A percentile compares a stretch with the other conserved stretches of the same genome.
Conservation (phyloP, 2,113 vertebrate species). For the Pantherophis guttatus region DNA sequence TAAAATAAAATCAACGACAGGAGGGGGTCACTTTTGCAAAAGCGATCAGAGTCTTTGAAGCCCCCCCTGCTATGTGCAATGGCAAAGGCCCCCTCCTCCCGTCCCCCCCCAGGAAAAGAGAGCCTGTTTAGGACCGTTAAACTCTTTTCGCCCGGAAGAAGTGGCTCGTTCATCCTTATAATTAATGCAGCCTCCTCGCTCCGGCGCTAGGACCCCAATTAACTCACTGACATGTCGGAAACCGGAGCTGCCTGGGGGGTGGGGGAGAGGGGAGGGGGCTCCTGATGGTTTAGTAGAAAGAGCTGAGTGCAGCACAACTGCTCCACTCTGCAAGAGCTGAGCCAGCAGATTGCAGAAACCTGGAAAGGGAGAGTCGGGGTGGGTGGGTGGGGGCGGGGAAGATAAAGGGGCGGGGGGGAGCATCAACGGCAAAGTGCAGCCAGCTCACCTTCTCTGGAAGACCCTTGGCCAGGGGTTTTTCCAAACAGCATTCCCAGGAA, state of each 20-base stretch:
- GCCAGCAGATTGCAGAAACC: slow-evolving; percentile 26
- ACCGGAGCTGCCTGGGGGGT: slow-evolving; percentile 12
- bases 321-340: neutral
- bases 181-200: slow-evolving; percentile 14
- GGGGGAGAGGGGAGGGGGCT: neutral
- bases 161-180: slow-evolving; percentile 1
- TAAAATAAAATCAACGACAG: neutral
- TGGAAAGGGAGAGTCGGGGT: neutral
- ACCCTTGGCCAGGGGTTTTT: neutral
- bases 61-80: neutral
- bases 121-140: slow-evolving; percentile 28
- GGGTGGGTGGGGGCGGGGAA: neutral
- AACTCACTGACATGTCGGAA: slow-evolving; percentile 9
- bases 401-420: neutral
- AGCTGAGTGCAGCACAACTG: slow-evolving; percentile 43
- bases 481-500: neutral
- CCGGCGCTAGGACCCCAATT: neutral
- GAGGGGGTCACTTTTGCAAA: neutral
- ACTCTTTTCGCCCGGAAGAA: slow-evolving; percentile 34
- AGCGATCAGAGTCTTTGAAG: neutral
- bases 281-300: slow-evolving; percentile 11
- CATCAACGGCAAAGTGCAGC: neutral
- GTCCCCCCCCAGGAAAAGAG: neutral
- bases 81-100: neutral
- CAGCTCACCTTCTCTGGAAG: neutral